These are phyloP conservation scores for Eudemis profundana DNA, from an alignment of 2,888 invertebrate genomes.

Conservation along the genomic window DNA sequence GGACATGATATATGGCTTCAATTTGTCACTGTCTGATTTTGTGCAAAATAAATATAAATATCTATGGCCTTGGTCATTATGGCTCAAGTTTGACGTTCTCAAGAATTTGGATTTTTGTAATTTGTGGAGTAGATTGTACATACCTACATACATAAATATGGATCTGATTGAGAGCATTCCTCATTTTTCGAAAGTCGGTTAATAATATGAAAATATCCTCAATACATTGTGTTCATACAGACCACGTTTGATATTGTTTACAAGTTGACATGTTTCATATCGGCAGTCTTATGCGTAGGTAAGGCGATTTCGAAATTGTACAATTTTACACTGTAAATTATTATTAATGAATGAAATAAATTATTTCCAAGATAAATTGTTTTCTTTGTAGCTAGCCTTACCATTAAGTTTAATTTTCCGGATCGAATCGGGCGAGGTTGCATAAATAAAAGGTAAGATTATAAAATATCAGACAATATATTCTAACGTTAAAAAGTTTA, in stretches of 20 bases:
- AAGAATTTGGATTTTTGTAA: too few species aligned
- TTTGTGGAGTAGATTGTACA: too few species aligned
- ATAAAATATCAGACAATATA: conserved; percentile 65
- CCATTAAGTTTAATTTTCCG: too few species aligned
- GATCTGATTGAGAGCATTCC: too few species aligned
- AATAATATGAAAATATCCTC: conserved; percentile 5
- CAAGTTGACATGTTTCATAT: conserved; percentile 48
- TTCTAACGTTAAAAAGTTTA: conserved; percentile 71
- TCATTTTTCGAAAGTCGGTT: too few species aligned
- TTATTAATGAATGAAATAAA: conserved; percentile 65
- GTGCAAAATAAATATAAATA: too few species aligned
- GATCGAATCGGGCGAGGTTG: too few species aligned
- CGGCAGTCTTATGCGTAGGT: conserved; percentile 53
- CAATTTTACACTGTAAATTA: conserved; percentile 72
- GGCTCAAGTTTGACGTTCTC: too few species aligned
- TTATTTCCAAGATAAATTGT: conserved; percentile 52
- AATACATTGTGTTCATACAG: conserved; percentile 21
- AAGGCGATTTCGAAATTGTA: conserved; percentile 77
- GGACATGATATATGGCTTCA: too few species aligned
- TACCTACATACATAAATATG: too few species aligned
- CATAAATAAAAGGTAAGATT: neutral
- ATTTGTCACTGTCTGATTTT: too few species aligned
- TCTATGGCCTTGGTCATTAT: too few species aligned
- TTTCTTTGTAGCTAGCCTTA: conserved; percentile 6
- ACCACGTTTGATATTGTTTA: conserved; percentile 53